Evolutionary conservation across 1,140 invertebrate genomes (phyloP), one percentile per base, ranked within the genome.

Genomic region (Procambarus clarkii): DNA sequence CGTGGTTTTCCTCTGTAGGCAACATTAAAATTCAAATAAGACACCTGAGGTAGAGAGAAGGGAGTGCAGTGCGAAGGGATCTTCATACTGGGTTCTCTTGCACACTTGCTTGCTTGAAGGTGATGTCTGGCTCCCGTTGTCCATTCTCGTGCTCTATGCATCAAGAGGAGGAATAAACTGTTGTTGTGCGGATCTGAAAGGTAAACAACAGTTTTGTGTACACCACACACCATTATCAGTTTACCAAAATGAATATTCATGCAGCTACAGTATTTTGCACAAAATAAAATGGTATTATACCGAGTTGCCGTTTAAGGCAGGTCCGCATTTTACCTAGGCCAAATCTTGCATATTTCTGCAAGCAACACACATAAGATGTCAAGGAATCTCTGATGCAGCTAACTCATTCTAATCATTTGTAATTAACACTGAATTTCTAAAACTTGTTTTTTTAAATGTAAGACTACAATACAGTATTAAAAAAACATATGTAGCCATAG

Each of bases 101-200:
- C 88, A 91, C 81, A 91, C 88, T 77, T 91, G 88, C 81, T 91
- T 91, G 82, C 88, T 91, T 21, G 88, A 91, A 58, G 88, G 88
- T 24, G 88, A 91, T 15, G 88, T 91, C 82, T 91, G 88, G 69
- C 88, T 91, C 58, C 88, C 88, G 80, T 82, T 91, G 82, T 91
- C 88, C 88, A 91, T 91, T 44, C 24, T 64, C 58, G 74, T 3
- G 24, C 9, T 0, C 7, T 44, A 21, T 5, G 58, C 81, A 45
- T 60, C 58, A n/a, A 69, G 24, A 54, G 5, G 24, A 54, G 77
- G 45, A 15, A 54, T 48, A 54, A 21, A 54, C n/a, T 21, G 45
- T 7, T 15, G 34, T 48, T 44, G 46, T 4, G 7, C 60, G 9
- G 58, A 83, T 13, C 69, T 45, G 15, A 34, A 64, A 60, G 0